These are phyloP conservation scores for Sebastes ruberrimus DNA, from an alignment of 2,797 vertebrate species.

Conservation along the genomic window DNA sequence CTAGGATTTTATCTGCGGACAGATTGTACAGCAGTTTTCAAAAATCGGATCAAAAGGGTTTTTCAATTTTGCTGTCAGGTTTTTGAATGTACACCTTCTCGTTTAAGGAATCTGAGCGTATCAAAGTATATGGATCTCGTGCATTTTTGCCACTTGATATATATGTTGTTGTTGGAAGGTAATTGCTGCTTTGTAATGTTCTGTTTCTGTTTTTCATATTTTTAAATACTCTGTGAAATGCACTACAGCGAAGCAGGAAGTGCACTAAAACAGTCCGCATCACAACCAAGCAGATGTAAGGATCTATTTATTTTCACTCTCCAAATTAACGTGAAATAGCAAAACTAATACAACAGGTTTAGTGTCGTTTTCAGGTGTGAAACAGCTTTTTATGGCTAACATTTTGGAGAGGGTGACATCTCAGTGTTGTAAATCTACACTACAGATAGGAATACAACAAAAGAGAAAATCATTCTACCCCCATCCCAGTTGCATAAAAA, in stretches of 20 bases:
- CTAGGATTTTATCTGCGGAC: conserved; percentile 34
- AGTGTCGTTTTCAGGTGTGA: neutral
- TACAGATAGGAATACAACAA: neutral
- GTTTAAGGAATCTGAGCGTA: conserved; percentile 41
- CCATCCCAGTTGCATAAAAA: neutral
- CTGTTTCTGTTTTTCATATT: conserved; percentile 62
- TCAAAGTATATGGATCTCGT: conserved; percentile 19
- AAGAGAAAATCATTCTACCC: neutral
- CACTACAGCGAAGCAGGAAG: conserved; percentile 69
- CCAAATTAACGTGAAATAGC: neutral
- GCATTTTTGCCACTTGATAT: conserved; percentile 82
- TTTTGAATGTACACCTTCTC: conserved; percentile 71
- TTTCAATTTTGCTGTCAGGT: conserved; percentile 37
- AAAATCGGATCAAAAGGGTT: conserved; percentile 17
- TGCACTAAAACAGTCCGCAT: conserved; percentile 80
- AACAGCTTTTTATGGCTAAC: neutral
- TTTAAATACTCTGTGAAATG: conserved; percentile 75
- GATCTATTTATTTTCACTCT: neutral
- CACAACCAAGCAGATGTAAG: neutral
- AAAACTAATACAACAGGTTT: neutral
- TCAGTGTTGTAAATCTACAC: neutral
- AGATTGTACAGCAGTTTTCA: conserved; percentile 45
- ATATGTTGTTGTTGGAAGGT: conserved; percentile 68
- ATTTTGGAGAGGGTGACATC: neutral
- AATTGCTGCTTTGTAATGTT: conserved; percentile 87